These are phyloP conservation scores for Gobiocypris rarus DNA, from an alignment of 2,113 vertebrate genomes.

Conservation along the genomic window DNA sequence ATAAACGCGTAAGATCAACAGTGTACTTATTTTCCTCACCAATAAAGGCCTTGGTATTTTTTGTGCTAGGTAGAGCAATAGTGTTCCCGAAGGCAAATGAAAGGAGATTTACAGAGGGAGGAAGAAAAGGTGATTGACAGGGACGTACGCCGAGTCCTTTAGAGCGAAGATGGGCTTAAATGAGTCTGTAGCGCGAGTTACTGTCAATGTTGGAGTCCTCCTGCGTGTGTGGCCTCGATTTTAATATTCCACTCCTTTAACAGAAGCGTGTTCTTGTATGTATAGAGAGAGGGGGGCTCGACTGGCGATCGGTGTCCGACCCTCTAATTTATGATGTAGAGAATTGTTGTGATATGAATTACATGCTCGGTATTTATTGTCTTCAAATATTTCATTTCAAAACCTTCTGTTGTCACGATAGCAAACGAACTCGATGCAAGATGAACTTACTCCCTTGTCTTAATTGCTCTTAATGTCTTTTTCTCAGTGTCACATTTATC, in stretches of 20 bases:
- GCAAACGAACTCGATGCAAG: slow-evolving; percentile 61
- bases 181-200: neutral
- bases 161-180: neutral
- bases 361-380: slow-evolving; percentile 67
- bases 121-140: slow-evolving; percentile 1
- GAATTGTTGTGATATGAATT: slow-evolving; percentile 57
- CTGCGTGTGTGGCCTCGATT: neutral
- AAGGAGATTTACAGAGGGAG: slow-evolving; percentile 6
- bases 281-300: neutral
- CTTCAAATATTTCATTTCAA: slow-evolving; percentile 65
- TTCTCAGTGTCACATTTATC: slow-evolving; percentile 66
- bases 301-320: slow-evolving; percentile 15
- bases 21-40: slow-evolving; percentile 45
- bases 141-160: neutral
- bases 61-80: slow-evolving; percentile 22
- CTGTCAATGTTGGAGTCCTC: neutral
- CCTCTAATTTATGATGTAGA: slow-evolving; percentile 56
- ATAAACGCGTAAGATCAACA: slow-evolving; percentile 52
- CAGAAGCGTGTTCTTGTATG: neutral
- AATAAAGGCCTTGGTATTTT: slow-evolving; percentile 65
- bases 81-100: slow-evolving; percentile 33
- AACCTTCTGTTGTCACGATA: slow-evolving; percentile 54
- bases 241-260: slow-evolving; percentile 14
- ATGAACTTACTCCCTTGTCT: slow-evolving; percentile 65
- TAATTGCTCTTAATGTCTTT: slow-evolving; percentile 64